Evolutionary conservation across 2,888 invertebrate genomes (phyloP).

Genomic region (Euzetes globulus): DNA sequence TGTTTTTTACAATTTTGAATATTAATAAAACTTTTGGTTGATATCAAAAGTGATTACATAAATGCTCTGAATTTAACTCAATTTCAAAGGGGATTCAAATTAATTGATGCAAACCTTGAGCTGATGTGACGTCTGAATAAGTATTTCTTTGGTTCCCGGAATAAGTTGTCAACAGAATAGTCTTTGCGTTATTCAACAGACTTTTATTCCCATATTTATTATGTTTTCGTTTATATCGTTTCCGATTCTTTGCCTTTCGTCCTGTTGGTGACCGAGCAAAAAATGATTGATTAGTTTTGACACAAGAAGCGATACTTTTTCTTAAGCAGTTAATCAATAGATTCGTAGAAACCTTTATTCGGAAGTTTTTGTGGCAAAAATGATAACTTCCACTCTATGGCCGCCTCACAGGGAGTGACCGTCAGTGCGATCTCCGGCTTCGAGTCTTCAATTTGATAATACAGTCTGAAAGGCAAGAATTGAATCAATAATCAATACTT

Average conservation of each 20-base stretch:
- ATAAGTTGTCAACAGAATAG: constrained; percentile 28
- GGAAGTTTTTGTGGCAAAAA: constrained; percentile 14
- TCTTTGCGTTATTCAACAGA: neutral
- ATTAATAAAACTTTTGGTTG: no score
- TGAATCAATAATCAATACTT: neutral
- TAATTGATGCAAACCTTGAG: constrained; percentile 28
- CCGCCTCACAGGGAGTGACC: constrained; percentile 49
- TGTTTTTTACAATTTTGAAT: no score
- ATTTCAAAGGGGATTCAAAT: no score
- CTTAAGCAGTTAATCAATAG: neutral
- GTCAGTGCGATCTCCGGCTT: constrained; percentile 45
- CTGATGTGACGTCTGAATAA: constrained; percentile 35
- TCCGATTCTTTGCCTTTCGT: neutral
- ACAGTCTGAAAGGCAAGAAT: neutral
- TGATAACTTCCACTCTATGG: constrained; percentile 45
- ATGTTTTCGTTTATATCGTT: constrained; percentile 22
- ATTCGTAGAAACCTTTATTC: constrained; percentile 23
- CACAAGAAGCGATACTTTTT: neutral
- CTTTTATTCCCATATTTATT: neutral
- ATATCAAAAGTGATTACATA: neutral
- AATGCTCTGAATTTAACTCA: neutral
- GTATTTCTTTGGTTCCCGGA: constrained; percentile 32
- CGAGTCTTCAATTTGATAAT: constrained; percentile 1
- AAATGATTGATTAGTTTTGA: neutral
- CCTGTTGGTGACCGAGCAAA: neutral